Percentiles rank a stretch among this genome's conserved stretches.
These are phyloP conservation scores for Varanus komodoensis DNA, from an alignment of 2,113 vertebrate species.

Conservation along the genomic window DNA sequence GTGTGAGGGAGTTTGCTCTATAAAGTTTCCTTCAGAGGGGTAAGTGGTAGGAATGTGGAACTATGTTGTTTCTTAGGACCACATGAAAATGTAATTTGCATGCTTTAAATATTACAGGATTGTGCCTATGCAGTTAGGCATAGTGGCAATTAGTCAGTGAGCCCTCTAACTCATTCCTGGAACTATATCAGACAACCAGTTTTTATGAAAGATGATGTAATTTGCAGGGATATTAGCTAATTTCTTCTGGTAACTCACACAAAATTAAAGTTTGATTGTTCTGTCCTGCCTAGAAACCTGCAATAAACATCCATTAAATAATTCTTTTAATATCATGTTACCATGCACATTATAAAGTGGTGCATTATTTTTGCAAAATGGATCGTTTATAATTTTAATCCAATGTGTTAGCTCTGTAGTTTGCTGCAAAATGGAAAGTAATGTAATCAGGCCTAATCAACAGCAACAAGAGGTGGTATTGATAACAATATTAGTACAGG, in stretches of 20 bases:
- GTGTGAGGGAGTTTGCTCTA: not conserved
- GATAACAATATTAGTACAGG: conserved; percentile 49
- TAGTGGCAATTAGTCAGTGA: not conserved
- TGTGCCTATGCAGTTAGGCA: not conserved
- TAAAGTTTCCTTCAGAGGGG: not conserved
- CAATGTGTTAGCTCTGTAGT: conserved; percentile 46
- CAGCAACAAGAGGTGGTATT: conserved; percentile 37
- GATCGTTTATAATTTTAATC: conserved; percentile 62
- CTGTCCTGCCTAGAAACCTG: conserved; percentile 52
- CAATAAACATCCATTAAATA: conserved; percentile 48
- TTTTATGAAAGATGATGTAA: conserved; percentile 21
- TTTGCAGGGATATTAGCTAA: conserved; percentile 43
- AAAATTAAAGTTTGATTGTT: conserved; percentile 46
- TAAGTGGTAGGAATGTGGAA: not conserved
- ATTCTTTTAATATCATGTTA: conserved; percentile 54
- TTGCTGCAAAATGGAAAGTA: conserved; percentile 56
- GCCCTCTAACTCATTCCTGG: conserved; percentile 19
- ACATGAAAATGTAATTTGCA: not conserved
- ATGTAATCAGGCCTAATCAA: conserved; percentile 61
- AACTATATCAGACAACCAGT: conserved; percentile 41
- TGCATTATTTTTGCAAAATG: conserved; percentile 56
- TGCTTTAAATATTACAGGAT: not conserved
- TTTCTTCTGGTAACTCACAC: conserved; percentile 40
- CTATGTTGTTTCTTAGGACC: not conserved
- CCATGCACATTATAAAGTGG: conserved; percentile 26